Evolutionary conservation across 2,888 invertebrate species (phyloP), one percentile per base, ranked within the genome.

Genomic region (Plagodis pulveraria): DNA sequence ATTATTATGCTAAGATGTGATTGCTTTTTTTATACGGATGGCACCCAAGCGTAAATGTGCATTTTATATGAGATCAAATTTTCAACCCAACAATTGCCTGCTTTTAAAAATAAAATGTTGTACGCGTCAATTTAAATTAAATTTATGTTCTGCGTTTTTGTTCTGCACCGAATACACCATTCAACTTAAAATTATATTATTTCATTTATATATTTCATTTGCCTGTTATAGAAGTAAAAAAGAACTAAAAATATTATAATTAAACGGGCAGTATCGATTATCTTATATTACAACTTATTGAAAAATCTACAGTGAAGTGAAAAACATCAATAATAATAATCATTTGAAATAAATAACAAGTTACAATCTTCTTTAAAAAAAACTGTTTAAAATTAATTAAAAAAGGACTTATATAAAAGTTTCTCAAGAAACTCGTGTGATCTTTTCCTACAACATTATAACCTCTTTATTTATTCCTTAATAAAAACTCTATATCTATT

Each of bases 341-440:
- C 91, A 90, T 91, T 91, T 92, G 87, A 91, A 92, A 92, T 92
- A 92, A 92, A 92, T 92, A 92, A 92, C 92, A 91, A 90, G 84
- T 89, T 90, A 89, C 87, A 88, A 76, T 83, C 80, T 76, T 84
- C 78, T 86, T 87, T 84, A 76, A 76, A 83, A 87, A 87, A 86
- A 91, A 88, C 83, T 89, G 90, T 89, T 91, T 9, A 89, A 90
- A 82, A 90, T 86, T 89, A 88, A 89, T 86, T 86, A 87, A 87
- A 83, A 56, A 78, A 86, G 84, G 73, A 78, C 84, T 81, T 87
- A 86, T 78, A 77, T 78, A 75, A 71, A 75, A 82, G 85, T 82
- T 83, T 78, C 83, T 78, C 80, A 84, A 82, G 81, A 83, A 87
- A 87, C 79, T 80, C 80, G 83, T 87, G 89, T 90, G 89, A 86